These are phyloP conservation scores for Ara ararauna DNA, from an alignment of 2,797 vertebrate genomes.

Conservation along the genomic window DNA sequence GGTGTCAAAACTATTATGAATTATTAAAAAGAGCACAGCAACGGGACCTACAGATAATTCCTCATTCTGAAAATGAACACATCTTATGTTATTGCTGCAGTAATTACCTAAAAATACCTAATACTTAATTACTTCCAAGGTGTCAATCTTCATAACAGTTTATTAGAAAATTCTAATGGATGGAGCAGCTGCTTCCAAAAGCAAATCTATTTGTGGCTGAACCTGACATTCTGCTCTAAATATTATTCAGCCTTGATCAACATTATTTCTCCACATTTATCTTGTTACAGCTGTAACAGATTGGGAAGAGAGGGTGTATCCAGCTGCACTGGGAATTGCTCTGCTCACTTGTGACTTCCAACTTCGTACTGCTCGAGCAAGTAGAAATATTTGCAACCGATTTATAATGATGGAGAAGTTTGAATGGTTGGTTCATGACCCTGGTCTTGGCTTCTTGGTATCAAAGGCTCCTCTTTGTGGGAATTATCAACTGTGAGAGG, in stretches of 20 bases:
- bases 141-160: slow-evolving; percentile 79
- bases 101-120: slow-evolving; percentile 79
- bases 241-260: slow-evolving; percentile 72
- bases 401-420: neutral
- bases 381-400: neutral
- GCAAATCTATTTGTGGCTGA: slow-evolving; percentile 57
- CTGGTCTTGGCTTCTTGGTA: neutral
- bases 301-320: slow-evolving; percentile 25
- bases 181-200: slow-evolving; percentile 70
- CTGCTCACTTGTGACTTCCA: neutral
- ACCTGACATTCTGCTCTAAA: slow-evolving; percentile 65
- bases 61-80: slow-evolving; percentile 68
- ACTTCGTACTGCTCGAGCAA: neutral
- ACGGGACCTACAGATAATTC: slow-evolving; percentile 54
- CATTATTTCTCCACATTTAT: slow-evolving; percentile 32
- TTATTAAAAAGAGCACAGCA: slow-evolving; percentile 62
- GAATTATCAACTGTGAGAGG: neutral
- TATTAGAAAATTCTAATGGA: slow-evolving; percentile 78
- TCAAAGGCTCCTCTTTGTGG: neutral
- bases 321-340: slow-evolving; percentile 54
- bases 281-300: slow-evolving; percentile 48
- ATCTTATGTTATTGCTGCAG: slow-evolving; percentile 65
- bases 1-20: slow-evolving; percentile 70
- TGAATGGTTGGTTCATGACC: neutral
- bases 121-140: slow-evolving; percentile 79